Evolutionary conservation across 2,113 vertebrate genomes (phyloP).

Genomic region (Rhea americana): DNA sequence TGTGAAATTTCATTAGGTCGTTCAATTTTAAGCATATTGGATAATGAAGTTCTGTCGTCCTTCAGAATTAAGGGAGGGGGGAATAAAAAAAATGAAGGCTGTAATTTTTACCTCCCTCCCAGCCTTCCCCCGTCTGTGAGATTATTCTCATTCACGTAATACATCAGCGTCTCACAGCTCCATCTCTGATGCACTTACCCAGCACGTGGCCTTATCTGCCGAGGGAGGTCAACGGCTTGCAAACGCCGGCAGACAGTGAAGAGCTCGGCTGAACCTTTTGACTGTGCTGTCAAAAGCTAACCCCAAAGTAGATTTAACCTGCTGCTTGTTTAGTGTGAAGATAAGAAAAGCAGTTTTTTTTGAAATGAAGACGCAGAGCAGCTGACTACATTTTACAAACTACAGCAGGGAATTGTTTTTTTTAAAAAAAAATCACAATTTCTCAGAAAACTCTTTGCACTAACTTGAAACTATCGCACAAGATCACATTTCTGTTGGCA

Average conservation of each 20-base stretch:
- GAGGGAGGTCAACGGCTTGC: background rate
- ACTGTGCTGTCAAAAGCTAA: background rate
- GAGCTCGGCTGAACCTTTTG: background rate
- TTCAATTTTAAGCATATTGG: slow-evolving; percentile 66
- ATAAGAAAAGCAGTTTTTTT: background rate
- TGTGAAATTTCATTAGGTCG: slow-evolving; percentile 68
- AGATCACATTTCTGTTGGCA: background rate
- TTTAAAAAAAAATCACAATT: rapidly evolving
- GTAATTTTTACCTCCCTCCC: slow-evolving; percentile 40
- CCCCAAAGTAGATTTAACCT: background rate
- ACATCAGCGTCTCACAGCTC: background rate
- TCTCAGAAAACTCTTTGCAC: background rate
- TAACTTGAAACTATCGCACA: background rate
- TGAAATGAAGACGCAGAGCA: background rate
- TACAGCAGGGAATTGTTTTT: background rate
- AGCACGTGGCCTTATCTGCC: background rate
- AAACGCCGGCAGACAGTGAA: background rate
- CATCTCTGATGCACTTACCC: background rate
- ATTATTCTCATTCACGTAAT: slow-evolving; percentile 31
- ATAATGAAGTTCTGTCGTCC: slow-evolving; percentile 63
- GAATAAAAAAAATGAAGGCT: background rate
- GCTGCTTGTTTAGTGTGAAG: background rate
- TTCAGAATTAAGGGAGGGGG: slow-evolving; percentile 26
- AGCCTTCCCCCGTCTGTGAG: slow-evolving; percentile 33
- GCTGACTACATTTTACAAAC: rapidly evolving